Evolutionary conservation across 2,113 vertebrate genomes (phyloP).

Genomic region (Butorides virescens): DNA sequence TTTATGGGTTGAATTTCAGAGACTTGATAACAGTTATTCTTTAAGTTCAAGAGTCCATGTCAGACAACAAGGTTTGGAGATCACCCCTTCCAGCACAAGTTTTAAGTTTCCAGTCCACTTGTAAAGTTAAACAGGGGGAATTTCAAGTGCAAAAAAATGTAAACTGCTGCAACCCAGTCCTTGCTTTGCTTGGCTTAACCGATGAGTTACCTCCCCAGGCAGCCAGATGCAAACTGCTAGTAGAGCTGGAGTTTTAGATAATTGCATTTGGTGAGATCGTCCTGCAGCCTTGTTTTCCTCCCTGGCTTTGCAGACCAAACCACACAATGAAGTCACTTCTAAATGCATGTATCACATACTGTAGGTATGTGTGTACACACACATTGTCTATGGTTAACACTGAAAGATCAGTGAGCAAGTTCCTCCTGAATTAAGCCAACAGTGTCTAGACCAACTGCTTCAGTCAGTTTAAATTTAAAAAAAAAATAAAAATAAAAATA

Average conservation of each 20-base stretch:
- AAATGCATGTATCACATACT: neutral
- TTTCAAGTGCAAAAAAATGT: neutral
- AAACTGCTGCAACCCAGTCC: neutral
- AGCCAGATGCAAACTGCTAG: slow-evolving; percentile 24
- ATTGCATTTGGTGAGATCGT: neutral
- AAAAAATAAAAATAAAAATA: neutral
- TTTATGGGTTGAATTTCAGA: neutral
- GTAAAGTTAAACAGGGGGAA: neutral
- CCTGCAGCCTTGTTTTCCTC: neutral
- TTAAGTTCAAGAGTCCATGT: neutral
- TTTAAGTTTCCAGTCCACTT: neutral
- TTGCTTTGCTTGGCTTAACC: slow-evolving; percentile 3
- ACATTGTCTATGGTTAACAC: neutral
- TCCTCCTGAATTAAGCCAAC: slow-evolving; percentile 20
- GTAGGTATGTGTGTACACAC: neutral
- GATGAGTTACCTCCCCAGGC: neutral
- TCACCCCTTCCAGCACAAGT: neutral
- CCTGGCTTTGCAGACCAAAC: neutral
- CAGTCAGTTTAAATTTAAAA: slow-evolving; percentile 7
- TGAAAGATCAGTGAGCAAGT: neutral
- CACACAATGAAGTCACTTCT: neutral
- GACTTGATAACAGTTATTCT: neutral
- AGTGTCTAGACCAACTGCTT: slow-evolving; percentile 28
- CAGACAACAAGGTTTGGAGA: neutral
- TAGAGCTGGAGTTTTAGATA: neutral